These are phyloP conservation scores for Myocastor coypus DNA, from an alignment of 2,113 vertebrate genomes.

Conservation along the genomic window DNA sequence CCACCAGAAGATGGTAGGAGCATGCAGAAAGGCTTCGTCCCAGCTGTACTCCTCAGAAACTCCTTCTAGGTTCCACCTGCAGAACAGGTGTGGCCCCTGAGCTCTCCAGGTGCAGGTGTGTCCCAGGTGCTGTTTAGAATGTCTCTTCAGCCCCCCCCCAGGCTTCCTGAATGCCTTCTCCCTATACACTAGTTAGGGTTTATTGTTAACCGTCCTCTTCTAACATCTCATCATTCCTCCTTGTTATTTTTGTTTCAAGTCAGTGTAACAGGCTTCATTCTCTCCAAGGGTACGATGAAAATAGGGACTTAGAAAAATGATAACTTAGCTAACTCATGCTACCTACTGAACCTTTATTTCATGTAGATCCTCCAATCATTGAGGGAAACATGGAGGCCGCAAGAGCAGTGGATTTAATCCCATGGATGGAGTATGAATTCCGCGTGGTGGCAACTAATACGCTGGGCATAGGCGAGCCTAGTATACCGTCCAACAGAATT, in stretches of 20 bases:
- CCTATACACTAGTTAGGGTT: neutral
- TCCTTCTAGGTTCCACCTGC: neutral
- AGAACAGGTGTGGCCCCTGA: neutral
- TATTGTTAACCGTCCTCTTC: neutral
- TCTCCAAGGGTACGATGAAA: conserved; percentile 8
- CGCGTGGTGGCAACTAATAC: conserved; percentile 96
- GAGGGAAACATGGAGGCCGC: conserved; percentile 96
- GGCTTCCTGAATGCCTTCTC: neutral
- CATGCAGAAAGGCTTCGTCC: neutral
- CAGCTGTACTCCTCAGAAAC: neutral
- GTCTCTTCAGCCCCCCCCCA: neutral
- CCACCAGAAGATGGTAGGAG: neutral
- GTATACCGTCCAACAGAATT: conserved; percentile 91
- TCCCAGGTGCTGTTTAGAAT: neutral
- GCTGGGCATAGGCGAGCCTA: conserved; percentile 94
- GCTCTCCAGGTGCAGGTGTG: too few relatives aligned
- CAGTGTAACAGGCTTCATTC: neutral
- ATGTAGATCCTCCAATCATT: conserved; percentile 91
- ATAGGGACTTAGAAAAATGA: neutral
- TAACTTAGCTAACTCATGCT: neutral
- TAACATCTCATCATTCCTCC: neutral
- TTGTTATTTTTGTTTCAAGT: neutral
- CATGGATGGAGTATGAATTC: conserved; percentile 99
- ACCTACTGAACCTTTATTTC: conserved; percentile 59
- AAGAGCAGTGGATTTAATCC: conserved; percentile 93